These are phyloP conservation scores for Tethya wilhelma DNA, from an alignment of 37 sponge, comb jelly and placozoan genomes.

Conservation along the genomic window DNA sequence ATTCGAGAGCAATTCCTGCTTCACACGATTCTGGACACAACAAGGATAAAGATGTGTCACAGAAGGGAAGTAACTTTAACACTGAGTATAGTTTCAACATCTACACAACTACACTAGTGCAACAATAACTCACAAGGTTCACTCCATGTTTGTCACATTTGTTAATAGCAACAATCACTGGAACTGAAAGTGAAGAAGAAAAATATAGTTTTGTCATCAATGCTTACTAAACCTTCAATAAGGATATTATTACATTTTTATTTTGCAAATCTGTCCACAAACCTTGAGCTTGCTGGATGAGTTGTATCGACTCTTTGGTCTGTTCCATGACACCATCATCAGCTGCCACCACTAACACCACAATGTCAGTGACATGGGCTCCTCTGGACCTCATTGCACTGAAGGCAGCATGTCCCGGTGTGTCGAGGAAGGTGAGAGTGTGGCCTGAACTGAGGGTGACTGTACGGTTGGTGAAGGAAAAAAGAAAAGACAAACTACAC, in stretches of 20 bases:
- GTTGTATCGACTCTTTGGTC: conserved; percentile 84
- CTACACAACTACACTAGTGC: background rate
- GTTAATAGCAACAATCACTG: conserved; percentile 94
- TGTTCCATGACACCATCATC: conserved; percentile 93
- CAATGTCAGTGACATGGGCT: conserved; percentile 82
- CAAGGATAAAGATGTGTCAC: background rate
- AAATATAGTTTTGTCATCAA: background rate
- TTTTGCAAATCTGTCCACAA: too few relatives aligned
- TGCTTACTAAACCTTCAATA: conserved; percentile 1
- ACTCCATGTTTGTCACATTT: conserved; percentile 84
- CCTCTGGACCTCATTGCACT: conserved; percentile 86
- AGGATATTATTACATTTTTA: background rate
- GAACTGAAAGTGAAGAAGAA: conserved; percentile 50
- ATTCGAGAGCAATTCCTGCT: conserved; percentile 67
- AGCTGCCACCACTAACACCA: conserved; percentile 93
- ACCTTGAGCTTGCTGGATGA: conserved; percentile 70
- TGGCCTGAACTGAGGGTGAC: conserved; percentile 36
- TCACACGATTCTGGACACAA: conserved; percentile 46
- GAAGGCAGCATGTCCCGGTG: conserved; percentile 98
- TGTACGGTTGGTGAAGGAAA: background rate
- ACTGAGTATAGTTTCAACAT: background rate
- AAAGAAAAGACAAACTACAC: background rate
- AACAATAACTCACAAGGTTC: conserved; percentile 50
- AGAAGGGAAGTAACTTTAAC: background rate
- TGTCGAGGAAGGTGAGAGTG: conserved; percentile 92